These are phyloP conservation scores for Ophioninae sp. DNA, from an alignment of 2,888 invertebrate genomes.

Conservation along the genomic window DNA sequence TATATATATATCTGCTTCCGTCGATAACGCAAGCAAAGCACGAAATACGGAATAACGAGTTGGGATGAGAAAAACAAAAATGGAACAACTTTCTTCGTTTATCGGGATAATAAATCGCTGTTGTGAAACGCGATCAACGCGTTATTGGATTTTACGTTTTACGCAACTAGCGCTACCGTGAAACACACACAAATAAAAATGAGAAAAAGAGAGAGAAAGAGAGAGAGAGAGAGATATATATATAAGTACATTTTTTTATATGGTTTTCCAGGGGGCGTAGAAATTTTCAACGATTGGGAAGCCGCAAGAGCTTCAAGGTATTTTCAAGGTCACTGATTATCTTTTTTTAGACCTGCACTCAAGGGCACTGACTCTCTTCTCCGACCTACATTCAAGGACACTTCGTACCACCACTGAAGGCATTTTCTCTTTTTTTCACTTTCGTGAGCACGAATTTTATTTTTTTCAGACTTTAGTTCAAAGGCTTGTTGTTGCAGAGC, in stretches of 20 bases:
- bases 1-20: neutral
- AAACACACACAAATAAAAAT: slow-evolving; percentile 9
- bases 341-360: neutral
- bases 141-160: slow-evolving; percentile 1
- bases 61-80: neutral
- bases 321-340: neutral
- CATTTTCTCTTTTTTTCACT: too few species aligned
- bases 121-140: neutral
- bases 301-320: neutral
- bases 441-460: too few species aligned
- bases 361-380: neutral
- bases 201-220: slow-evolving; percentile 5
- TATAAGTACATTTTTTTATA: neutral
- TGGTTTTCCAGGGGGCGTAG: neutral
- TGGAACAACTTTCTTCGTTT: neutral
- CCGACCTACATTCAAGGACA: neutral
- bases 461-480: too few species aligned
- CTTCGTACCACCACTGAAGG: too few species aligned
- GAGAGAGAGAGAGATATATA: neutral
- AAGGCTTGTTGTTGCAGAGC: too few species aligned
- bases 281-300: neutral
- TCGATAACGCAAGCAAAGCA: neutral
- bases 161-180: slow-evolving; percentile 54
- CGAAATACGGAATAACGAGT: neutral
- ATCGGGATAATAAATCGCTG: neutral